phyloP scores from a whole-genome alignment of 2,113 vertebrate species.

The Nothocercus julius region DNA sequence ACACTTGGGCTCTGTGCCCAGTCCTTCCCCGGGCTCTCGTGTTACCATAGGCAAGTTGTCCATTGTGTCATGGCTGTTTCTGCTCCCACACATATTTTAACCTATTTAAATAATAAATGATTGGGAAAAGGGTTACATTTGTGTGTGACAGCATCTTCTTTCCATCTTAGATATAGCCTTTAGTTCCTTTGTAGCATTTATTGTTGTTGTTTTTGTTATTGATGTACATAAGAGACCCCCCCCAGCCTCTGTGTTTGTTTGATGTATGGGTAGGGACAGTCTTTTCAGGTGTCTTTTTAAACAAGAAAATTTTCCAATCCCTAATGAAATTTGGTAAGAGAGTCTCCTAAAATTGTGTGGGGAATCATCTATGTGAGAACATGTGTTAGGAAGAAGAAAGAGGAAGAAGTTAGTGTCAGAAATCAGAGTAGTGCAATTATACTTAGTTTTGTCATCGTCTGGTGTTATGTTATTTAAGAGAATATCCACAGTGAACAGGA shows the following conservation, averaged over 20 bases:
- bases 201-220: background rate
- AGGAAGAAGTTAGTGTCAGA: background rate
- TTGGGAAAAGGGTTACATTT: background rate
- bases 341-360: background rate
- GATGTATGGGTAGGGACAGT: background rate
- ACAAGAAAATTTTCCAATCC: background rate
- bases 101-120: background rate
- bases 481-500: background rate
- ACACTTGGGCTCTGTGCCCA: background rate
- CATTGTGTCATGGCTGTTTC: background rate
- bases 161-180: background rate
- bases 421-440: background rate
- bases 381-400: background rate
- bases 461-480: background rate
- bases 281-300: background rate
- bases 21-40: background rate
- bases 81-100: background rate
- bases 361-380: background rate
- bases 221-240: background rate
- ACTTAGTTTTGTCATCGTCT: background rate
- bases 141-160: background rate
- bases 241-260: rapidly evolving
- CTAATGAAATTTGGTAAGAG: background rate
- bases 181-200: background rate
- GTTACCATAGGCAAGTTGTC: background rate